phyloP scores from a whole-genome alignment of 2,113 vertebrate genomes.

The Setophaga kirtlandii region DNA sequence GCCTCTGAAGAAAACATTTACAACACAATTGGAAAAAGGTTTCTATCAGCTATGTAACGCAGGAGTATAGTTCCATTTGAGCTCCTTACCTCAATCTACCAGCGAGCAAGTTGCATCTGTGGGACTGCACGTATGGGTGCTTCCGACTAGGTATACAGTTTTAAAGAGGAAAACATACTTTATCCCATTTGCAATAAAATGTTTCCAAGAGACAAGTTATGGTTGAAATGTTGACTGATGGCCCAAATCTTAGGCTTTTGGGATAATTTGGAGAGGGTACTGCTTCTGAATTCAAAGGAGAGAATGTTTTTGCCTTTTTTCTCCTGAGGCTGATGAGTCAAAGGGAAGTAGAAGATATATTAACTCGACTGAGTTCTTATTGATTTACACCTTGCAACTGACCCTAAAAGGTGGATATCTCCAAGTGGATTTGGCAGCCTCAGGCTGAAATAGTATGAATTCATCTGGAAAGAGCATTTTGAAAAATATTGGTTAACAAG shows the following conservation, averaged over 20 bases:
- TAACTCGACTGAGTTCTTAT: slow-evolving; percentile 51
- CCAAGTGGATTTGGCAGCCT: background rate
- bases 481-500: background rate
- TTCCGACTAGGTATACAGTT: background rate
- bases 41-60: background rate
- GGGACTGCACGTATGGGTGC: background rate
- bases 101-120: background rate
- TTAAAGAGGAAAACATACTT: background rate
- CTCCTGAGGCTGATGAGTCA: slow-evolving; percentile 5
- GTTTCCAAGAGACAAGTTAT: slow-evolving; percentile 9
- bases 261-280: slow-evolving; percentile 12
- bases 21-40: background rate
- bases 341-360: slow-evolving; percentile 72
- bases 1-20: background rate
- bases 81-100: background rate
- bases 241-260: slow-evolving; percentile 18
- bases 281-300: background rate
- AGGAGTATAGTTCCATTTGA: background rate
- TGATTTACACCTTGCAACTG: slow-evolving; percentile 68
- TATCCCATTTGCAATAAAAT: background rate
- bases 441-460: background rate
- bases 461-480: background rate
- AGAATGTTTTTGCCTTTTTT: slow-evolving; percentile 10
- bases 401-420: slow-evolving; percentile 51
- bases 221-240: slow-evolving; percentile 30